Evolutionary conservation across 2,797 vertebrate genomes (phyloP).

Genomic region (Galaxias olidus): DNA sequence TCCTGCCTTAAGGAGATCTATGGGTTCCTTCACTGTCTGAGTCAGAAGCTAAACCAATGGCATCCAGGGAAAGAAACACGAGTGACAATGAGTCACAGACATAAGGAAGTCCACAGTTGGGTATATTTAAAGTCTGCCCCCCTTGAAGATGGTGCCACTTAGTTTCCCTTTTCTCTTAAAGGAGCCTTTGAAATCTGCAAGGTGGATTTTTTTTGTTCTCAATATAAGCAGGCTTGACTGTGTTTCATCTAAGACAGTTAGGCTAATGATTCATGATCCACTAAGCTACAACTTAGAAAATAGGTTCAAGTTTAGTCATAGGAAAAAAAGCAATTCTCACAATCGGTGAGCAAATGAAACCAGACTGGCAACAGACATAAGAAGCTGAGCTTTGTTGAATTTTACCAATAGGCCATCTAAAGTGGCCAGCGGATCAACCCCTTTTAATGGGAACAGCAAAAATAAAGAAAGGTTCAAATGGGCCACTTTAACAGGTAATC

Average conservation of each 20-base stretch:
- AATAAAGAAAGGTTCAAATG: too few species aligned
- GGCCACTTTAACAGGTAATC: too few species aligned
- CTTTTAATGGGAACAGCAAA: too few species aligned
- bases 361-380: too few species aligned
- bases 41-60: not conserved
- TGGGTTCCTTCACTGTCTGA: not conserved
- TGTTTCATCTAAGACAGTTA: slow-evolving; percentile 65
- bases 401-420: too few species aligned
- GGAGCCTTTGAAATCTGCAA: slow-evolving; percentile 66
- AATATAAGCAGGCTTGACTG: slow-evolving; percentile 58
- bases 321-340: too few species aligned
- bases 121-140: not conserved
- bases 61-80: not conserved
- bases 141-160: slow-evolving; percentile 62
- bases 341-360: too few species aligned
- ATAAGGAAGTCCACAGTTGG: not conserved
- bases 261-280: slow-evolving; percentile 57
- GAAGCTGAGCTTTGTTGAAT: too few species aligned
- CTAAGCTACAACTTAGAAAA: slow-evolving; percentile 33
- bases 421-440: too few species aligned
- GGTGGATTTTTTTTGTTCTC: slow-evolving; percentile 62
- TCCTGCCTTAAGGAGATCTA: not conserved
- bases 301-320: too few species aligned
- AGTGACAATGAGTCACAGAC: not conserved
- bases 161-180: slow-evolving; percentile 64